These are phyloP conservation scores for Oxyruncus cristatus DNA, from an alignment of 2,113 vertebrate species.

Conservation along the genomic window DNA sequence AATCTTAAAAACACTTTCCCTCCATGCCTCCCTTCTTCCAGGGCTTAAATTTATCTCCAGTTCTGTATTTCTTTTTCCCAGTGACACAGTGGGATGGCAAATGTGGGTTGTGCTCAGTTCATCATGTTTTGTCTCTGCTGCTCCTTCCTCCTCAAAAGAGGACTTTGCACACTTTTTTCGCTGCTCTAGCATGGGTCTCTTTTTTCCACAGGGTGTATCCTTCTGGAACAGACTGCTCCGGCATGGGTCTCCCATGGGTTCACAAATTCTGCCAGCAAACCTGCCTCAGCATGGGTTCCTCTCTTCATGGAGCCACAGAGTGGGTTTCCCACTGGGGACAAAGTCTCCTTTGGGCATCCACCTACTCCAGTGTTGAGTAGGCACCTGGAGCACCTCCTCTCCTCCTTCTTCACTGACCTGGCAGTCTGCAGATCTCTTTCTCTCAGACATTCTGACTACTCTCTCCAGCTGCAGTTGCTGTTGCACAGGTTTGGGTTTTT, in stretches of 20 bases:
- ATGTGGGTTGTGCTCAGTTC: neutral
- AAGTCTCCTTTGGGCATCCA: neutral
- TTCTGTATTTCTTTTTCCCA: neutral
- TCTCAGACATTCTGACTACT: neutral
- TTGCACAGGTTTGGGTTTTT: neutral
- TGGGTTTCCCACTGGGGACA: neutral
- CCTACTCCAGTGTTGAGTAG: no score
- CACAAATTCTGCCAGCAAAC: neutral
- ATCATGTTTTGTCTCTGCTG: neutral
- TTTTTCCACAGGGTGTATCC: neutral
- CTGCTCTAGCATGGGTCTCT: neutral
- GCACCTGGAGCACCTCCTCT: neutral
- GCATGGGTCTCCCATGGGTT: neutral
- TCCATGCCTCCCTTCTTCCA: neutral
- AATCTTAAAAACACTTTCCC: neutral
- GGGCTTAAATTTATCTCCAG: neutral
- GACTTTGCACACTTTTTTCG: neutral
- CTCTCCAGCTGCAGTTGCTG: neutral
- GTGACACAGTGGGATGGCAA: neutral
- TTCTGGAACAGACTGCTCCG: neutral
- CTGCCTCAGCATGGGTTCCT: neutral
- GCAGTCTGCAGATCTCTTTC: neutral
- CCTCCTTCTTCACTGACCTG: neutral
- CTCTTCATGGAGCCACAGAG: accelerated
- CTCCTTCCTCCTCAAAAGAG: neutral